A percentile compares a stretch with the other conserved stretches of the same genome.
phyloP scores from a whole-genome alignment of 2,113 vertebrate genomes.

The Terrapene triunguis region DNA sequence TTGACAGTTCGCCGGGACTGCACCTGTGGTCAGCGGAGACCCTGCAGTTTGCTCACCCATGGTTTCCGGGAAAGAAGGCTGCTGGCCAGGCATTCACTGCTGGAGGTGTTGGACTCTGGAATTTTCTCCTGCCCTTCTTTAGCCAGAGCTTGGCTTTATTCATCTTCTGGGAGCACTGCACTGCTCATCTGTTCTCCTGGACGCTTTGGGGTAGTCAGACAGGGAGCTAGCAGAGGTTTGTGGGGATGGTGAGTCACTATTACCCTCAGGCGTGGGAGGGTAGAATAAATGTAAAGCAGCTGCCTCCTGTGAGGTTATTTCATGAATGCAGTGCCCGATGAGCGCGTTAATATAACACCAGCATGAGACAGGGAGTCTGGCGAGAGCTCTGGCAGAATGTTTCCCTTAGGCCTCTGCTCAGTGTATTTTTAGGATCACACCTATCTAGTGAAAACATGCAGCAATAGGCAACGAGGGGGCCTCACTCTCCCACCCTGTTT shows the following conservation, averaged over 20 bases:
- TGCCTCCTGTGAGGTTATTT: background rate
- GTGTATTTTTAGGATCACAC: background rate
- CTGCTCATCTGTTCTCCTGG: background rate
- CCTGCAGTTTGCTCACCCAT: background rate
- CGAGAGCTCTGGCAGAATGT: background rate
- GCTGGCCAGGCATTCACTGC: background rate
- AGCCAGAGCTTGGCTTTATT: background rate
- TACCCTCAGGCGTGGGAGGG: background rate
- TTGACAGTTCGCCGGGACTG: background rate
- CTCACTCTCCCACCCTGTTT: too few relatives aligned
- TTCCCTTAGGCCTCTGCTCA: background rate
- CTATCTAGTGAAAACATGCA: background rate
- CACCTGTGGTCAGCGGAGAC: too few relatives aligned
- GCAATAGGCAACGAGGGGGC: background rate
- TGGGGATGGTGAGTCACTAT: too few relatives aligned
- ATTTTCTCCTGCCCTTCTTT: background rate
- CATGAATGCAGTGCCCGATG: background rate
- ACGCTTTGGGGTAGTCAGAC: background rate
- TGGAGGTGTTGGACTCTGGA: background rate
- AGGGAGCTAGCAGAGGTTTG: too few relatives aligned
- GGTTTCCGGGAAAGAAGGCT: background rate
- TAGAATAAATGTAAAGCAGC: background rate
- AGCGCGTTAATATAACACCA: background rate
- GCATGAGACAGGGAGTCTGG: background rate
- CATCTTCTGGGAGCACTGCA: background rate